A percentile compares a stretch with the other conserved stretches of the same genome.
phyloP scores from a whole-genome alignment of 2,888 invertebrate genomes.

The Ferrisia virgata region DNA sequence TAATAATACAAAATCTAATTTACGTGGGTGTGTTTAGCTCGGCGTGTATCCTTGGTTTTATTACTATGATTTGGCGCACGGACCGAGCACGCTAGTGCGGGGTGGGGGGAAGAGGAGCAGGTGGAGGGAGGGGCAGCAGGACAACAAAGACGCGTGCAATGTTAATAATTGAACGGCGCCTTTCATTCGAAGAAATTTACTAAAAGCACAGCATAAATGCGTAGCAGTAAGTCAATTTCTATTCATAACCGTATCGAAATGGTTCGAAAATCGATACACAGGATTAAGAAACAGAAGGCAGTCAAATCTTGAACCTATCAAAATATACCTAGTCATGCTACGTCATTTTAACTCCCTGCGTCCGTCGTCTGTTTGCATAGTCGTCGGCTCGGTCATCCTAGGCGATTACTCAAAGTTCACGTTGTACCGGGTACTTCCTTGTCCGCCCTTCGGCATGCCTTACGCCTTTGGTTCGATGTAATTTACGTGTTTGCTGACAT shows the following conservation, averaged over 20 bases:
- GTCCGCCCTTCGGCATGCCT: background rate
- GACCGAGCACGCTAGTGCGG: background rate
- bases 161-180: conserved; percentile 39
- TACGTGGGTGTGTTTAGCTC: conserved; percentile 14
- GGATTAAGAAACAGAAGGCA: conserved; percentile 1
- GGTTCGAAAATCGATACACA: conserved; percentile 18
- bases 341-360: background rate
- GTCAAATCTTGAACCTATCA: background rate
- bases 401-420: background rate
- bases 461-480: background rate
- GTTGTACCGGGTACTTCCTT: background rate
- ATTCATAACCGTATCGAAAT: conserved; percentile 10
- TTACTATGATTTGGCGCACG: conserved; percentile 14
- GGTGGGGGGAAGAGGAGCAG: background rate
- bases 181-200: conserved; percentile 35
- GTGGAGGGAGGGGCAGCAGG: background rate
- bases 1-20: conserved; percentile 25
- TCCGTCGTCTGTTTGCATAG: background rate
- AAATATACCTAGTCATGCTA: background rate
- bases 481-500: background rate
- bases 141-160: conserved; percentile 30
- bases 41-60: conserved; percentile 8
- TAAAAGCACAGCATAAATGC: conserved; percentile 16
- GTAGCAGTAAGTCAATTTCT: conserved; percentile 26
- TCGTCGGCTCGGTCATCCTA: background rate